Percentiles rank a stretch among this genome's conserved stretches.
Conservation (phyloP, 2,888 invertebrate species). For the Apomyelois bistriatella region DNA sequence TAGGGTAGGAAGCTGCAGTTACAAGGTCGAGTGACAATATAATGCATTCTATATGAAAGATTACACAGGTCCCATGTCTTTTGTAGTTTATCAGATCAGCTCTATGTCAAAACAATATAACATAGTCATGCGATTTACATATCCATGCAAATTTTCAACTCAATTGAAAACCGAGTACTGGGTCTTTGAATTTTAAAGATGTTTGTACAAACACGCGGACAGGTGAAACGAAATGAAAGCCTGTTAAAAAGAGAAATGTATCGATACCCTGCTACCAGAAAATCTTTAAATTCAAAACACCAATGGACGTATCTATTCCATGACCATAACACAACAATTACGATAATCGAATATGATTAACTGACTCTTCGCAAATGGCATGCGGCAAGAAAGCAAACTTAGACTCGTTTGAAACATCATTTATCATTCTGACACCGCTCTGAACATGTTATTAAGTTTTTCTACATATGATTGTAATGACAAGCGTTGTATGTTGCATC, state of each 20-base stretch:
- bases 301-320: not conserved
- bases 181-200: too few relatives aligned
- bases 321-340: not conserved
- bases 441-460: slow-evolving; percentile 10
- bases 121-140: too few relatives aligned
- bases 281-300: not conserved
- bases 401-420: slow-evolving; percentile 2
- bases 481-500: slow-evolving; percentile 3
- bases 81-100: too few relatives aligned
- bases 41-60: too few relatives aligned
- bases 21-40: too few relatives aligned
- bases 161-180: too few relatives aligned
- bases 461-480: slow-evolving; percentile 3
- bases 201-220: too few relatives aligned
- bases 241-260: not conserved
- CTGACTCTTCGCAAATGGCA: slow-evolving; percentile 3
- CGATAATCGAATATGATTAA: slow-evolving; percentile 4
- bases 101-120: too few relatives aligned
- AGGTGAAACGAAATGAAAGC: too few relatives aligned
- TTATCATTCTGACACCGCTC: slow-evolving; percentile 6
- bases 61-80: too few relatives aligned
- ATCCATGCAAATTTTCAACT: too few relatives aligned
- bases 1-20: too few relatives aligned
- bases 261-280: not conserved
- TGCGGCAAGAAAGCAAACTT: slow-evolving; percentile 4